Percentiles rank a stretch among this genome's conserved stretches.
phyloP scores from a whole-genome alignment of 2,797 vertebrate species.

The Nothura maculosa region DNA sequence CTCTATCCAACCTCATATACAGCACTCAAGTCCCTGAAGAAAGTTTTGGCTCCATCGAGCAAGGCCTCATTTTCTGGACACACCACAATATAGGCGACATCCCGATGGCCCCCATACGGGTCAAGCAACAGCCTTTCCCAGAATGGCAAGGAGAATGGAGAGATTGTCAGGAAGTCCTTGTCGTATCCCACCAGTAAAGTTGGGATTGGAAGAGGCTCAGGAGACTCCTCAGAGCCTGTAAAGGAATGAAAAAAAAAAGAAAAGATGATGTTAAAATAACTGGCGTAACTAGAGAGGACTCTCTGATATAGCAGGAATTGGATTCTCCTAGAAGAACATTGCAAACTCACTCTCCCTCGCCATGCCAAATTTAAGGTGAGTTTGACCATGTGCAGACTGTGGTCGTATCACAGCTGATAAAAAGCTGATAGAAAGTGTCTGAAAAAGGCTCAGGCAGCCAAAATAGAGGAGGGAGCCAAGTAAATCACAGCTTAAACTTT shows the following conservation, averaged over 20 bases:
- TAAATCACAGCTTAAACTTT: neutral
- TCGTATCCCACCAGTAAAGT: conserved; percentile 95
- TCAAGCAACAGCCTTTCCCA: conserved; percentile 98
- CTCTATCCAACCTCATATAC: conserved; percentile 92
- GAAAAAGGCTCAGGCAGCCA: neutral
- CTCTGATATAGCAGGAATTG: neutral
- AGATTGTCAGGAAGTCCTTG: conserved; percentile 95
- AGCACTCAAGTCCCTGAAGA: conserved; percentile 97
- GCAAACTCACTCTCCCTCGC: neutral
- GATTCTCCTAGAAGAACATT: neutral
- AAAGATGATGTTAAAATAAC: neutral
- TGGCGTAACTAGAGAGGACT: neutral
- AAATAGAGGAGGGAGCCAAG: neutral
- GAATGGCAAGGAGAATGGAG: conserved; percentile 94
- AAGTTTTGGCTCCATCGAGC: conserved; percentile 91
- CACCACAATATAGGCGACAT: conserved; percentile 95
- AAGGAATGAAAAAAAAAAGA: neutral
- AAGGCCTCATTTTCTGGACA: conserved; percentile 95
- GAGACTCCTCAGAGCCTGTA: conserved; percentile 96
- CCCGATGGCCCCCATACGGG: conserved; percentile 94
- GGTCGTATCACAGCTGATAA: neutral
- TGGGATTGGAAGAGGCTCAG: conserved; percentile 95
- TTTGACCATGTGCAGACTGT: accelerated
- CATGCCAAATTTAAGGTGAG: neutral
- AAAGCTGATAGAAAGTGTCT: neutral